Percentiles rank a stretch among this genome's conserved stretches.
phyloP scores from a whole-genome alignment of 2,113 vertebrate species.

The Nothocercus nigrocapillus region DNA sequence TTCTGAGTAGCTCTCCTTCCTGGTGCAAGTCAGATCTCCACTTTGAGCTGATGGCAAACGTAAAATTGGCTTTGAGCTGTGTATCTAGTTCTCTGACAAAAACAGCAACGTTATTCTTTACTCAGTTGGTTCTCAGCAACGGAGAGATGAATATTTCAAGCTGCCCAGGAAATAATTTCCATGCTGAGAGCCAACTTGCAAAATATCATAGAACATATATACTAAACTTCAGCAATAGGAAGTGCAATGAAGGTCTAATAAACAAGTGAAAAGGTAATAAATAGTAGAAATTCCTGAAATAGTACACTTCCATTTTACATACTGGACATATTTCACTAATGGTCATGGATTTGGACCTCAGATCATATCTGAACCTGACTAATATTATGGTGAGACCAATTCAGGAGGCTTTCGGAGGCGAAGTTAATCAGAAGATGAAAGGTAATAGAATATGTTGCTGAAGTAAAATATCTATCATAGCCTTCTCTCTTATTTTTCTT shows the following conservation, averaged over 20 bases:
- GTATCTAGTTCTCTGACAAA: neutral
- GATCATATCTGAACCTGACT: neutral
- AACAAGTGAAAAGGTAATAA: neutral
- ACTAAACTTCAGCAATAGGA: neutral
- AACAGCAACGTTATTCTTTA: neutral
- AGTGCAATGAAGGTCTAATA: neutral
- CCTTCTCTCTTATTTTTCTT: neutral
- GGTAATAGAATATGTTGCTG: neutral
- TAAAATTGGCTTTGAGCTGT: neutral
- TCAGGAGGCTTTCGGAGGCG: neutral
- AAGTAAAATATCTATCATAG: accelerated
- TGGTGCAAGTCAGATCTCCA: neutral
- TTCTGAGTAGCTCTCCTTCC: neutral
- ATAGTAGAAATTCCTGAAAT: neutral
- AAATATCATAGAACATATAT: neutral
- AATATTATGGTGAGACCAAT: neutral
- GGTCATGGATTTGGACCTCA: neutral
- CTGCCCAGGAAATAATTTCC: neutral
- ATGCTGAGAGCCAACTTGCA: neutral
- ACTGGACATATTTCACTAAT: neutral
- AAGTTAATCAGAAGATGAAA: neutral
- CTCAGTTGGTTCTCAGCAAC: neutral
- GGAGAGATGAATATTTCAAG: neutral
- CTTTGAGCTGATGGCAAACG: neutral
- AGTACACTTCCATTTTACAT: neutral